Evolutionary conservation across 1,140 invertebrate genomes (phyloP).

Genomic region (Polyergus mexicanus): DNA sequence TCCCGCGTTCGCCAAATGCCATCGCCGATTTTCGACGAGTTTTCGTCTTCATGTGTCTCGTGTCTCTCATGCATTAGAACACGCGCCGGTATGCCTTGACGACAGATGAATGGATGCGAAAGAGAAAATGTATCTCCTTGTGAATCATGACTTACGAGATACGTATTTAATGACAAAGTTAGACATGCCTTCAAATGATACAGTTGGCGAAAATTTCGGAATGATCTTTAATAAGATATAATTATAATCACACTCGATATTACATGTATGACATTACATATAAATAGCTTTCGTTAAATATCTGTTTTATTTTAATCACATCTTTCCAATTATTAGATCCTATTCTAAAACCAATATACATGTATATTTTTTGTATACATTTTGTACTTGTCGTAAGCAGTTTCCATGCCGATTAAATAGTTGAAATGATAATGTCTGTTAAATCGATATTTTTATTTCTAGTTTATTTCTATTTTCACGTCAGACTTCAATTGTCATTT

Average conservation of each 20-base stretch:
- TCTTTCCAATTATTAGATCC: no score
- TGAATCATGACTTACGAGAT: slow-evolving; percentile 28
- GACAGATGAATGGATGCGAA: slow-evolving; percentile 52
- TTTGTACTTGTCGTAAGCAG: no score
- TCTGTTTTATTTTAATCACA: background rate
- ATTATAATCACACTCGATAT: background rate
- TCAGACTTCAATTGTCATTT: no score
- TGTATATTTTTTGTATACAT: no score
- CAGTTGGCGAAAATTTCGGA: slow-evolving; percentile 1
- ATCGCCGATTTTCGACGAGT: slow-evolving; percentile 39
- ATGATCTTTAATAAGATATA: background rate
- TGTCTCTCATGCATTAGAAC: slow-evolving; percentile 29
- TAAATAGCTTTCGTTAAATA: background rate
- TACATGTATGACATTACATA: background rate
- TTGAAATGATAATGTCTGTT: no score
- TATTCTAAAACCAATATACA: no score
- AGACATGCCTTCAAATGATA: slow-evolving; percentile 39
- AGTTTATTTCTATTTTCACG: no score
- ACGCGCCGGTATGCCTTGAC: slow-evolving; percentile 66
- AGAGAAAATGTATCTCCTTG: slow-evolving; percentile 23
- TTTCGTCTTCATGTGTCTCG: background rate
- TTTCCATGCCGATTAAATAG: no score
- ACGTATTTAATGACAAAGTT: slow-evolving; percentile 51
- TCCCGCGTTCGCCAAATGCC: slow-evolving; percentile 19
- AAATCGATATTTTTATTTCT: no score